These are phyloP conservation scores for Callimorpha dominula DNA, from an alignment of 2,888 invertebrate species.

Conservation along the genomic window DNA sequence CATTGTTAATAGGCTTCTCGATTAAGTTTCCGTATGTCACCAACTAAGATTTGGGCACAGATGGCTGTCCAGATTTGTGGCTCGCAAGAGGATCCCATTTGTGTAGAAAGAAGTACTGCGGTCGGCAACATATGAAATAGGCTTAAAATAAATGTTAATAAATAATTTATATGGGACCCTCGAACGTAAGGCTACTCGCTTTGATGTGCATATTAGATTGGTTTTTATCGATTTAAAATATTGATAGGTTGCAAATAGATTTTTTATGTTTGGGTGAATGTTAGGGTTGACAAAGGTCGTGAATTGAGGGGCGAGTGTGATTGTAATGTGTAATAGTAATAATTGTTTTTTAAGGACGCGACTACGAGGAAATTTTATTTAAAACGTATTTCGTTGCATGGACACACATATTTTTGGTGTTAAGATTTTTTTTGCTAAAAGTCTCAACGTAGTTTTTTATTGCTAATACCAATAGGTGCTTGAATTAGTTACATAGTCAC, in stretches of 20 bases:
- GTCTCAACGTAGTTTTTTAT: too few relatives aligned
- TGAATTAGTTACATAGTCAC: too few relatives aligned
- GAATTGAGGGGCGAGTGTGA: slow-evolving; percentile 1
- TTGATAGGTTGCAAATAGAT: slow-evolving; percentile 19
- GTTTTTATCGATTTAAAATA: slow-evolving; percentile 35
- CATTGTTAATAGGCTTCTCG: not conserved
- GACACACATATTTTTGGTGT: too few relatives aligned
- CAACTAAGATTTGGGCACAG: slow-evolving; percentile 75
- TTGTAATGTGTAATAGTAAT: slow-evolving; percentile 5
- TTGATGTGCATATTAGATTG: slow-evolving; percentile 40
- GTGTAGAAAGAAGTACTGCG: slow-evolving; percentile 68
- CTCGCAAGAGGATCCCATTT: slow-evolving; percentile 79
- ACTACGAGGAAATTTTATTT: not conserved
- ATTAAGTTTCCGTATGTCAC: slow-evolving; percentile 62
- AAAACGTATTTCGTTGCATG: not conserved
- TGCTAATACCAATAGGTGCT: too few relatives aligned
- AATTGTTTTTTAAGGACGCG: slow-evolving; percentile 14
- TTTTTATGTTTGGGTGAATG: slow-evolving; percentile 8
- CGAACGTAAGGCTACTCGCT: slow-evolving; percentile 20
- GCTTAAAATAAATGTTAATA: slow-evolving; percentile 64
- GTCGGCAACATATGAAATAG: slow-evolving; percentile 67
- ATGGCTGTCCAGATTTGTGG: slow-evolving; percentile 79
- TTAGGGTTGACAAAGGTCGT: not conserved
- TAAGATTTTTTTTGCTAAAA: too few relatives aligned
- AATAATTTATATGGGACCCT: slow-evolving; percentile 43